phyloP scores from a whole-genome alignment of 2,113 vertebrate species.

The Serranochromis macrocephalus region DNA sequence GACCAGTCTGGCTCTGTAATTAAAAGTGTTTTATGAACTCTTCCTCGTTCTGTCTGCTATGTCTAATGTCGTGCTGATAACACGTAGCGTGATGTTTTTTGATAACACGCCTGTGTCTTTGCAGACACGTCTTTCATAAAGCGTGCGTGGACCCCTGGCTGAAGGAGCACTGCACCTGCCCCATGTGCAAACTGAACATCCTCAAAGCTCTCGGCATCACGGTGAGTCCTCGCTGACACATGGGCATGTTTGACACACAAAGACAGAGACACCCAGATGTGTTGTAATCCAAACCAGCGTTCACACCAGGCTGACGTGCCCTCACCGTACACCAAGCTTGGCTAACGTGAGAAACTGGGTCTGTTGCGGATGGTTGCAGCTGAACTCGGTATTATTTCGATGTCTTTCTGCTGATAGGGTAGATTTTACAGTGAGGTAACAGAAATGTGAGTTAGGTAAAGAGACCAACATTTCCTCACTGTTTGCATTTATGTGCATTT shows the following conservation, averaged over 20 bases:
- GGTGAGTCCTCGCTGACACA: slow-evolving; percentile 66
- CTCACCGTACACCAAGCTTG: neutral
- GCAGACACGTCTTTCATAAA: slow-evolving; percentile 97
- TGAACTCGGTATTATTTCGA: neutral
- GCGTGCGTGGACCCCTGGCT: slow-evolving; percentile 97
- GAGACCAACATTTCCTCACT: neutral
- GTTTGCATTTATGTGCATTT: neutral
- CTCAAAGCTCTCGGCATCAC: slow-evolving; percentile 94
- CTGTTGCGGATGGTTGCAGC: neutral
- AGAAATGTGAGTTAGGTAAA: neutral
- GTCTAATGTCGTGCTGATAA: neutral
- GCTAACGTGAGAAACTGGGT: neutral
- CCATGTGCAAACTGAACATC: slow-evolving; percentile 99
- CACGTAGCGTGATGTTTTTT: neutral
- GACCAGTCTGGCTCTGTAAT: neutral
- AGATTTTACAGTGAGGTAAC: neutral
- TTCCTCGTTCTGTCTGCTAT: neutral
- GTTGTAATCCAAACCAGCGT: neutral
- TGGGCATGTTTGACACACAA: neutral
- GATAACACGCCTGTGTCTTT: neutral
- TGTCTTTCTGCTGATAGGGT: neutral
- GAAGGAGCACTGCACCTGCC: slow-evolving; percentile 95
- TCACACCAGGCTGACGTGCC: neutral
- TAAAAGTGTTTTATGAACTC: neutral
- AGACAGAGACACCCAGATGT: neutral